Percentiles rank a stretch among this genome's conserved stretches.
Conservation (phyloP, 2,113 vertebrate species). For the Ailurus styani region DNA sequence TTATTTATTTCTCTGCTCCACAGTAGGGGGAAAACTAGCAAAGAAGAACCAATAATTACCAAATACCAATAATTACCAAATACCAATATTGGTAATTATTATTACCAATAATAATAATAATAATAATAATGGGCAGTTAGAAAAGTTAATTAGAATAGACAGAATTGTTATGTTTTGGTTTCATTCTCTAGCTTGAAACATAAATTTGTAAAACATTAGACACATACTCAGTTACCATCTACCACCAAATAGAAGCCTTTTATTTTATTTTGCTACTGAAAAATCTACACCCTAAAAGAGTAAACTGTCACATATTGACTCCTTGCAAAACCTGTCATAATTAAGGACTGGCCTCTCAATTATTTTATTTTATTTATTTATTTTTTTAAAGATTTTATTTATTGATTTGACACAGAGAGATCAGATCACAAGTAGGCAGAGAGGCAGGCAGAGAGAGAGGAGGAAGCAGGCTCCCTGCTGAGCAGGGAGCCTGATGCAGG, state of each 20-base stretch:
- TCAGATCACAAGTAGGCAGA: too few relatives aligned
- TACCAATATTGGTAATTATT: too few relatives aligned
- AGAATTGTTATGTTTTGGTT: not conserved
- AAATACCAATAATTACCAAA: too few relatives aligned
- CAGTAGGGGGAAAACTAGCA: fast-evolving
- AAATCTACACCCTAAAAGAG: not conserved
- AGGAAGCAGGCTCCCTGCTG: too few relatives aligned
- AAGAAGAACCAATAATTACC: not conserved
- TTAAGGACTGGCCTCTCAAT: not conserved
- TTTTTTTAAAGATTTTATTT: too few relatives aligned
- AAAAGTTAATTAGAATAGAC: not conserved
- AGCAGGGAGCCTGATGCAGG: too few relatives aligned
- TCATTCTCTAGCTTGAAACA: slow-evolving; percentile 13
- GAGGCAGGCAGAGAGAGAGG: too few relatives aligned
- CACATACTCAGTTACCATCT: not conserved
- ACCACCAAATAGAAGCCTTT: not conserved
- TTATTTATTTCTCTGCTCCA: not conserved
- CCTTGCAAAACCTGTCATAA: not conserved
- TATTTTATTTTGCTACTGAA: not conserved
- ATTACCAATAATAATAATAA: not conserved
- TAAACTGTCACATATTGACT: not conserved
- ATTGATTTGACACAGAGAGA: too few relatives aligned
- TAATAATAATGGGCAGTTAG: not conserved
- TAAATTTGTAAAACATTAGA: not conserved
- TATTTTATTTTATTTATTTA: too few relatives aligned